Conservation (phyloP, 2,797 vertebrate species). For the Eidolon dupreanum region DNA sequence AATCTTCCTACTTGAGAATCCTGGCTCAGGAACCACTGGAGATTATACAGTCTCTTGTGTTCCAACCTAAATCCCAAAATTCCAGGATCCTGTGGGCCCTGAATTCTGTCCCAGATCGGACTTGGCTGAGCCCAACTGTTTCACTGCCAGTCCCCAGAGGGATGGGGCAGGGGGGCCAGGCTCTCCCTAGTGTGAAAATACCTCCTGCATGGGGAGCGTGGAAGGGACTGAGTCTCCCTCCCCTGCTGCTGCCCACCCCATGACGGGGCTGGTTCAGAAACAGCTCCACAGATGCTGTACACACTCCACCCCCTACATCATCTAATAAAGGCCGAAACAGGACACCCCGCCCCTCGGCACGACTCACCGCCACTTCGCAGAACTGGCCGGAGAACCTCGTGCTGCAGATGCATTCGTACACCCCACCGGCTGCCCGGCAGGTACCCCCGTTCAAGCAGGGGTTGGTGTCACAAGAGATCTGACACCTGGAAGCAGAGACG, state of each 20-base stretch:
- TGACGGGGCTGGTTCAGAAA: neutral
- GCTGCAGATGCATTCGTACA: constrained; percentile 91
- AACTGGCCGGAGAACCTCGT: constrained; percentile 90
- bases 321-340: neutral
- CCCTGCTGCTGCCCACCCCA: neutral
- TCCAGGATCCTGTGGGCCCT: neutral
- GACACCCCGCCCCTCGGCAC: neutral
- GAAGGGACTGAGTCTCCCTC: neutral
- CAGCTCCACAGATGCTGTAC: neutral
- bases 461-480: constrained; percentile 91
- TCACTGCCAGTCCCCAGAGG: neutral
- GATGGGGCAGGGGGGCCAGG: too few relatives aligned
- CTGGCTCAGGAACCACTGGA: neutral
- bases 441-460: constrained; percentile 95
- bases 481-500: constrained; percentile 89
- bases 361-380: constrained; percentile 93
- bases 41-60: neutral
- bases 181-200: neutral
- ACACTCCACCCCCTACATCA: neutral
- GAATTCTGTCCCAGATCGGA: neutral
- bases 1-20: neutral
- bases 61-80: neutral
- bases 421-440: constrained; percentile 89
- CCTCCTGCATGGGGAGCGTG: neutral
- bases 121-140: neutral